Evolutionary conservation across 2,797 vertebrate genomes (phyloP).

Genomic region (Avahi laniger): DNA sequence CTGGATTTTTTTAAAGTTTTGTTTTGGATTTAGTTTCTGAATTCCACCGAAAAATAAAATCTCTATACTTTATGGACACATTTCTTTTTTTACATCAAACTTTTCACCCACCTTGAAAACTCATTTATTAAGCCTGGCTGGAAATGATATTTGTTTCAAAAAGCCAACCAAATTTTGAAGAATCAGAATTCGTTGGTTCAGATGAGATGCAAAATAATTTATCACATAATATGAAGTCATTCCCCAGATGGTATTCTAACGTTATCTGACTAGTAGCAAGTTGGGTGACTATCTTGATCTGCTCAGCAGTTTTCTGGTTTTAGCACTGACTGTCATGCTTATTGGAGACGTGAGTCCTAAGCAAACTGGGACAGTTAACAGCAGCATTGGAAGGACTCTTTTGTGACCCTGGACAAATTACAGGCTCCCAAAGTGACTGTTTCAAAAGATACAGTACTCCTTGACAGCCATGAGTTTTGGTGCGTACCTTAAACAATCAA

Average conservation of each 20-base stretch:
- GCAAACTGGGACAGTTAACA: not conserved
- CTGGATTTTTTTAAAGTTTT: not conserved
- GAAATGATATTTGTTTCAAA: not conserved
- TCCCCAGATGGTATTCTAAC: not conserved
- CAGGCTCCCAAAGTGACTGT: not conserved
- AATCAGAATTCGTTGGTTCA: not conserved
- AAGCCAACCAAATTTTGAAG: not conserved
- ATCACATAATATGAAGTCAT: not conserved
- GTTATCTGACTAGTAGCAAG: not conserved
- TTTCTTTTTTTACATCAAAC: constrained; percentile 4
- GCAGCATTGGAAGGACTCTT: not conserved
- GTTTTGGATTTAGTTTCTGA: constrained; percentile 13
- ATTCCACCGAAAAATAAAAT: not conserved
- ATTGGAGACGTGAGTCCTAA: not conserved
- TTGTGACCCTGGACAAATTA: not conserved
- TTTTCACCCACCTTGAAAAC: not conserved
- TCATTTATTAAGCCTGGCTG: not conserved
- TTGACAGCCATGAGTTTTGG: not conserved
- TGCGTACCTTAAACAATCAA: not conserved
- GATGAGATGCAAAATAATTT: not conserved
- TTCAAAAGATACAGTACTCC: not conserved
- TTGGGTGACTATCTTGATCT: not conserved
- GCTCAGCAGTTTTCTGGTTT: not conserved
- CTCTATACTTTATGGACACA: not conserved
- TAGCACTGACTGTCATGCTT: not conserved